Evolutionary conservation across 2,888 invertebrate genomes (phyloP).

Genomic region (Acanthopleura granulata): DNA sequence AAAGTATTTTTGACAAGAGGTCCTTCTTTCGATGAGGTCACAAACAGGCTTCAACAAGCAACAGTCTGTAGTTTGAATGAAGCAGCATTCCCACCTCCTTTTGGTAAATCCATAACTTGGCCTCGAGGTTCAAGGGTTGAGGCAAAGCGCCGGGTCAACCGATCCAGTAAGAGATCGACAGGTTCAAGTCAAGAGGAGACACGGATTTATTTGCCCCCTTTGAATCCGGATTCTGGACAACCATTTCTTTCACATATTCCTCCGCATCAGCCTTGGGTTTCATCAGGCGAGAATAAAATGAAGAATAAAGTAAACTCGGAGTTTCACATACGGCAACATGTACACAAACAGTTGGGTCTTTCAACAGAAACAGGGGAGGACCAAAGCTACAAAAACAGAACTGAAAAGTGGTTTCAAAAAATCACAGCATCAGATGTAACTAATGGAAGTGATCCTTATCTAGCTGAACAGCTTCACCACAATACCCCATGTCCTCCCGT

Average conservation of each 20-base stretch:
- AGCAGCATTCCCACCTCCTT: not conserved
- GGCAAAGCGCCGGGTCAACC: not conserved
- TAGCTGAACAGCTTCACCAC: not conserved
- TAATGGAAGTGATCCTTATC: too few species aligned
- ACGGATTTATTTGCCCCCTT: not conserved
- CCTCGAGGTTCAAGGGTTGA: not conserved
- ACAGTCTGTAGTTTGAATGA: not conserved
- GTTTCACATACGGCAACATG: too few species aligned
- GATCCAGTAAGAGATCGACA: not conserved
- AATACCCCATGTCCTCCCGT: not conserved
- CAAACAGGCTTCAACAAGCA: not conserved
- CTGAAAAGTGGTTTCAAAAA: not conserved
- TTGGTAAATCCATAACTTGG: not conserved
- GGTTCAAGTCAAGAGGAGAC: not conserved
- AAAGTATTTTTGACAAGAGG: not conserved
- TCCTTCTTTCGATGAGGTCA: not conserved
- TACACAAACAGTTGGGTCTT: too few species aligned
- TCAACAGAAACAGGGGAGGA: not conserved
- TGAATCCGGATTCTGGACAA: not conserved
- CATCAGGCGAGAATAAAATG: not conserved
- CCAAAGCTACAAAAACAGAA: not conserved
- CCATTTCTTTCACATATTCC: not conserved
- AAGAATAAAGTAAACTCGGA: not conserved
- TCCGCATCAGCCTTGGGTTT: slow-evolving; percentile 2
- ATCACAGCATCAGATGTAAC: not conserved